Percentiles rank a stretch among this genome's conserved stretches.
phyloP scores from a whole-genome alignment of 2,797 vertebrate genomes.

The Sciurus carolinensis region DNA sequence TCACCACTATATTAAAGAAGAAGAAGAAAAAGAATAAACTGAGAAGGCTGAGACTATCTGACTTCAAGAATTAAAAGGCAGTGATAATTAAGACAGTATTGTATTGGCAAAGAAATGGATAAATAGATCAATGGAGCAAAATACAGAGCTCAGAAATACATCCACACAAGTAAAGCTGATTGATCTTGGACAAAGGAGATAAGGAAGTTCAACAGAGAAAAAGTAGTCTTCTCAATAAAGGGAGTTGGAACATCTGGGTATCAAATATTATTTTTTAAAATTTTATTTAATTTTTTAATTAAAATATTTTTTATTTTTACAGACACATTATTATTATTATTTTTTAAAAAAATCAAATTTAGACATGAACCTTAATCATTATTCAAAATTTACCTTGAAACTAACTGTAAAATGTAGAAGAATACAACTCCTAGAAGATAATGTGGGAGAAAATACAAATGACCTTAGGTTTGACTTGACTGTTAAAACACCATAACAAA shows the following conservation, averaged over 20 bases:
- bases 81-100: constrained; percentile 11
- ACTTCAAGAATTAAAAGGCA: not conserved
- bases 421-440: not conserved
- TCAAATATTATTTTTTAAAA: not conserved
- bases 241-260: not conserved
- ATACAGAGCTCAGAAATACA: not conserved
- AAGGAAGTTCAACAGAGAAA: not conserved
- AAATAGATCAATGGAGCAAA: constrained; percentile 49
- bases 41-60: not conserved
- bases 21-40: not conserved
- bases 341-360: not conserved
- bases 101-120: not conserved
- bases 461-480: too few relatives aligned
- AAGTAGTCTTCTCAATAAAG: not conserved
- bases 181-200: not conserved
- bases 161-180: not conserved
- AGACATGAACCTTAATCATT: not conserved
- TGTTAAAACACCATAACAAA: not conserved
- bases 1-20: not conserved
- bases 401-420: not conserved
- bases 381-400: not conserved
- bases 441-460: not conserved
- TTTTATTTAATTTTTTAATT: too few relatives aligned
- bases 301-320: too few relatives aligned
- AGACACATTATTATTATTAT: too few relatives aligned